Evolutionary conservation across 2,113 vertebrate genomes (phyloP).

Genomic region (Himantopus leucocephalus): DNA sequence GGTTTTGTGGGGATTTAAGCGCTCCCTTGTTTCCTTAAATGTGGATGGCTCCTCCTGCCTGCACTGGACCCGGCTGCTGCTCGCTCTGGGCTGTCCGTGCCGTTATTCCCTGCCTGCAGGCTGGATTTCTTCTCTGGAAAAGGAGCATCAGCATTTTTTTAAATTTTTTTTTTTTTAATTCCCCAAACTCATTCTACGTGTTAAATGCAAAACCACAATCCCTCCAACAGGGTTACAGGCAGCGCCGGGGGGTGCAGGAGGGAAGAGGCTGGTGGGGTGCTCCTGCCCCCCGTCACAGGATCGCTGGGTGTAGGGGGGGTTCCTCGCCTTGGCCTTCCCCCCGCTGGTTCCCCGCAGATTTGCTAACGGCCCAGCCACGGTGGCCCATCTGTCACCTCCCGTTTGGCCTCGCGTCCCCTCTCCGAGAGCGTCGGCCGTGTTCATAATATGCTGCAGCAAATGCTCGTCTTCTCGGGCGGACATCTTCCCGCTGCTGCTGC

Average conservation of each 20-base stretch:
- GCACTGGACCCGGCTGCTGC: not conserved
- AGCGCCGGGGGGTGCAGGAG: not conserved
- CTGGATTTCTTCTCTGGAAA: not conserved
- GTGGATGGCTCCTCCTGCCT: not conserved
- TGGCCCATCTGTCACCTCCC: constrained; percentile 36
- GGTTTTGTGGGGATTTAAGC: not conserved
- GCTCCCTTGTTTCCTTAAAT: not conserved
- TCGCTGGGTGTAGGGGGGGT: not conserved
- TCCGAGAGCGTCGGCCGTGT: fast-evolving
- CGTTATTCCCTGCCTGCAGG: not conserved
- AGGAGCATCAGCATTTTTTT: not conserved
- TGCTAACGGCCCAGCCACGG: not conserved
- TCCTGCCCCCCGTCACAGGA: not conserved
- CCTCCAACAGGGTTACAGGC: fast-evolving
- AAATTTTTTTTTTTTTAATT: not conserved
- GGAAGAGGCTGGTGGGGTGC: not conserved
- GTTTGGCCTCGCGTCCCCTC: not conserved
- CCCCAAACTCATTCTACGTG: not conserved
- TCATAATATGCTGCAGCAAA: not conserved
- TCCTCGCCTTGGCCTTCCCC: not conserved
- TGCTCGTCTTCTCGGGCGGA: not conserved
- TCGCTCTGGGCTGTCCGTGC: not conserved
- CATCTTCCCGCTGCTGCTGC: not conserved
- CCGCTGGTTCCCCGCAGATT: not conserved
- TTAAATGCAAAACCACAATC: not conserved